Evolutionary conservation across 2,113 vertebrate species (phyloP).

Genomic region (Pterocles orientalis): DNA sequence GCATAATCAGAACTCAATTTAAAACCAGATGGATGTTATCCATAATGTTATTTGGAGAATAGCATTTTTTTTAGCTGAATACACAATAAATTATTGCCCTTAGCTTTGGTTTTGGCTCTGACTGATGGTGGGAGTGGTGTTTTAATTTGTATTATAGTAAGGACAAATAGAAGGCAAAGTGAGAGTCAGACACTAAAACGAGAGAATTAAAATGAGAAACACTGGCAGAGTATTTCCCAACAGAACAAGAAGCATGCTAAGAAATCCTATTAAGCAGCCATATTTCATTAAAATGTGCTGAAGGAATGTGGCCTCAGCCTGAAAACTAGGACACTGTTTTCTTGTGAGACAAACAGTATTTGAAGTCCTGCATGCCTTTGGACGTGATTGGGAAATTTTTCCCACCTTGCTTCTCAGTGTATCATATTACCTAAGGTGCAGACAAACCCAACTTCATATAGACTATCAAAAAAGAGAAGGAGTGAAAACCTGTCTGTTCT

Average conservation of each 20-base stretch:
- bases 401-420: not conserved
- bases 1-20: slow-evolving; percentile 50
- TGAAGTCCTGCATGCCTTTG: not conserved
- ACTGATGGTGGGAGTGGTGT: not conserved
- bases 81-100: slow-evolving; percentile 29
- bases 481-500: not conserved
- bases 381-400: not conserved
- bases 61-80: slow-evolving; percentile 14
- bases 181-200: slow-evolving; percentile 45
- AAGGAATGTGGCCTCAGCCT: not conserved
- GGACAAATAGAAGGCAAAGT: slow-evolving; percentile 56
- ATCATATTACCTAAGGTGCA: not conserved
- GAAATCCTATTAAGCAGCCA: slow-evolving; percentile 26
- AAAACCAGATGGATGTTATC: slow-evolving; percentile 54
- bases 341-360: not conserved
- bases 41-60: slow-evolving; percentile 43
- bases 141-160: slow-evolving; percentile 42
- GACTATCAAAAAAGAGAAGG: not conserved
- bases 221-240: slow-evolving; percentile 2
- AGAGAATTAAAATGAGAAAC: slow-evolving; percentile 25
- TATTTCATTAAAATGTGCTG: slow-evolving; percentile 26
- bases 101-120: slow-evolving; percentile 40
- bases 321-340: not conserved
- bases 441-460: not conserved
- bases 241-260: slow-evolving; percentile 28